Conservation (phyloP, 2,797 vertebrate genomes). For the Apodemus agrarius region DNA sequence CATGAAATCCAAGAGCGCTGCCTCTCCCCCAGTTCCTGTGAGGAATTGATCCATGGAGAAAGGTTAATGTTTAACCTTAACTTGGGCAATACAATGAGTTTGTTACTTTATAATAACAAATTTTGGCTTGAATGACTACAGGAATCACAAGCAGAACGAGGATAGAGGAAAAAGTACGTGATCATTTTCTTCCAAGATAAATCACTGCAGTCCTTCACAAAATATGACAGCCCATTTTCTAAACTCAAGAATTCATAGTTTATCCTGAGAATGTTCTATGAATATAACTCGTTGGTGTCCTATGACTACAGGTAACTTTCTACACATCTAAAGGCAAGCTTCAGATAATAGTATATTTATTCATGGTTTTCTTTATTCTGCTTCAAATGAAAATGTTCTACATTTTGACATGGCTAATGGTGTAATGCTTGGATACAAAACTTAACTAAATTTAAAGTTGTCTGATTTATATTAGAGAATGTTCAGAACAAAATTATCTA, state of each 20-base stretch:
- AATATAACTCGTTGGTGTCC: background rate
- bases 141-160: background rate
- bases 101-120: conserved; percentile 12
- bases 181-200: background rate
- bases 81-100: conserved; percentile 63
- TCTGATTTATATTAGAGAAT: background rate
- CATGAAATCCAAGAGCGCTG: background rate
- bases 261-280: background rate
- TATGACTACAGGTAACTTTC: background rate
- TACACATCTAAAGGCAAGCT: background rate
- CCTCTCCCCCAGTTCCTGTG: conserved; percentile 2
- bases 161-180: conserved; percentile 4
- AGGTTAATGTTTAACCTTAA: conserved; percentile 69
- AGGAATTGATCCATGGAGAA: conserved; percentile 59
- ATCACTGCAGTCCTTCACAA: background rate
- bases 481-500: background rate
- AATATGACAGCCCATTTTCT: background rate
- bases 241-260: background rate
- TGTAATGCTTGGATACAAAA: background rate
- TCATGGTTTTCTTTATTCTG: background rate
- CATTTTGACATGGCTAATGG: background rate
- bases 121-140: background rate
- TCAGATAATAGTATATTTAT: background rate
- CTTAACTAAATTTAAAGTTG: background rate
- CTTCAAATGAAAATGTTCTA: background rate